Percentiles rank a stretch among this genome's conserved stretches.
Conservation (phyloP, 35 echinoderm and acorn worm species). For the Ptychodera flava region DNA sequence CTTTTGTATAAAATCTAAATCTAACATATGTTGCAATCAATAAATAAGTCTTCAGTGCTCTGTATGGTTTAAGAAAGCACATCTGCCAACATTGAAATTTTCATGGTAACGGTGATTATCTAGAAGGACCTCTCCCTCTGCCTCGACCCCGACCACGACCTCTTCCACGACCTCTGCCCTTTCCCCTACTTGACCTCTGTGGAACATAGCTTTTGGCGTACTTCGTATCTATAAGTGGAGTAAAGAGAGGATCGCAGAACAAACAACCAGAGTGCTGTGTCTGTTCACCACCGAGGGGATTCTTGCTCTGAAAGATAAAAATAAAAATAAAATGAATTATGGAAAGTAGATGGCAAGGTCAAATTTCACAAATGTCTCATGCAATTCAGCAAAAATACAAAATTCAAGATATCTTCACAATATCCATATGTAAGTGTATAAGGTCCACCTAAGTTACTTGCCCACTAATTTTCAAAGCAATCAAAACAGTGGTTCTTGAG, state of each 20-base stretch:
- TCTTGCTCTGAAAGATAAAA: conserved; percentile 54
- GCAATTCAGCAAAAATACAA: no score
- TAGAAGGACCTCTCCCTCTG: conserved; percentile 24
- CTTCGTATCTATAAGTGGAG: conserved; percentile 58
- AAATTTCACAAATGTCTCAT: not conserved
- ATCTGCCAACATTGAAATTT: not conserved
- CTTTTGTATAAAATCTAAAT: not conserved
- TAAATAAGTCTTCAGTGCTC: not conserved
- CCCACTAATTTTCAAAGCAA: no score
- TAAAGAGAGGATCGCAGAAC: conserved; percentile 84
- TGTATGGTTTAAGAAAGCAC: no score
- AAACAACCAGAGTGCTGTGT: conserved; percentile 83
- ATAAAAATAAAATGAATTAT: conserved; percentile 1
- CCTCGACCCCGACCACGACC: conserved; percentile 50
- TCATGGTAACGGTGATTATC: not conserved
- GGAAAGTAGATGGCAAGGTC: no score
- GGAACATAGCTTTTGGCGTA: conserved; percentile 36
- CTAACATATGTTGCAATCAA: not conserved
- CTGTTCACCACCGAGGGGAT: conserved; percentile 58
- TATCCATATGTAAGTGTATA: no score
- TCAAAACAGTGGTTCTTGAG: no score
- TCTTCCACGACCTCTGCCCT: conserved; percentile 19
- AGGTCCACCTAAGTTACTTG: no score
- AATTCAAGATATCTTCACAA: no score
- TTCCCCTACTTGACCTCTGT: conserved; percentile 26